phyloP scores from a whole-genome alignment of 2,113 vertebrate species.

The Microtus pennsylvanicus region DNA sequence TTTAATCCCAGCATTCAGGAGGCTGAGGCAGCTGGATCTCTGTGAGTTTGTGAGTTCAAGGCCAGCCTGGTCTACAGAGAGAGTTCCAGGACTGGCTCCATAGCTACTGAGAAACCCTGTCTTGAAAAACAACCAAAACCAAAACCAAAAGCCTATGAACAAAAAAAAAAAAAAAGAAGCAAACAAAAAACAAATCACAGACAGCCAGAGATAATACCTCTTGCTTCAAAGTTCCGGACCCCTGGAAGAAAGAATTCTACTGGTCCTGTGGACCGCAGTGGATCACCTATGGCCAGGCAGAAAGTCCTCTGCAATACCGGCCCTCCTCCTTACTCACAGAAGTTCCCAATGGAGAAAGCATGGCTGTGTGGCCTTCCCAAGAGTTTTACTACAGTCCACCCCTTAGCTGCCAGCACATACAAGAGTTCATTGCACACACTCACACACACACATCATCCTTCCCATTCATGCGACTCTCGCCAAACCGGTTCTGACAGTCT shows the following conservation, averaged over 20 bases:
- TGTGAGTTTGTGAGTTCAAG: too few relatives aligned
- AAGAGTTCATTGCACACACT: too few relatives aligned
- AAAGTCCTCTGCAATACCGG: not conserved
- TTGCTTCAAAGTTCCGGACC: conserved; percentile 28
- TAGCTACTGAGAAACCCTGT: too few relatives aligned
- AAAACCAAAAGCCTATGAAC: too few relatives aligned
- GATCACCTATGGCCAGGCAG: not conserved
- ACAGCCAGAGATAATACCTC: not conserved
- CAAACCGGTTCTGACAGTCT: not conserved
- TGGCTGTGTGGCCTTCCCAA: too few relatives aligned
- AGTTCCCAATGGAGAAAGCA: not conserved
- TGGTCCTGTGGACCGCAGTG: not conserved
- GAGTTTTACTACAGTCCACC: not conserved
- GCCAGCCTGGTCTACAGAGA: too few relatives aligned
- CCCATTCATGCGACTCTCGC: not conserved
- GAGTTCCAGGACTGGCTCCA: too few relatives aligned
- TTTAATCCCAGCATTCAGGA: too few relatives aligned
- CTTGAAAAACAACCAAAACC: too few relatives aligned
- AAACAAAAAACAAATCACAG: too few relatives aligned
- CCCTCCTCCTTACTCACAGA: not conserved
- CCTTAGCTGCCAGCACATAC: not conserved
- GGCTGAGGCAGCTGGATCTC: too few relatives aligned
- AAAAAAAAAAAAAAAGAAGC: too few relatives aligned
- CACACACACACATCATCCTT: fast-evolving
- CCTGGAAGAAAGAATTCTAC: conserved; percentile 6